phyloP scores from a whole-genome alignment of 2,113 vertebrate genomes.

The Thymallus thymallus region DNA sequence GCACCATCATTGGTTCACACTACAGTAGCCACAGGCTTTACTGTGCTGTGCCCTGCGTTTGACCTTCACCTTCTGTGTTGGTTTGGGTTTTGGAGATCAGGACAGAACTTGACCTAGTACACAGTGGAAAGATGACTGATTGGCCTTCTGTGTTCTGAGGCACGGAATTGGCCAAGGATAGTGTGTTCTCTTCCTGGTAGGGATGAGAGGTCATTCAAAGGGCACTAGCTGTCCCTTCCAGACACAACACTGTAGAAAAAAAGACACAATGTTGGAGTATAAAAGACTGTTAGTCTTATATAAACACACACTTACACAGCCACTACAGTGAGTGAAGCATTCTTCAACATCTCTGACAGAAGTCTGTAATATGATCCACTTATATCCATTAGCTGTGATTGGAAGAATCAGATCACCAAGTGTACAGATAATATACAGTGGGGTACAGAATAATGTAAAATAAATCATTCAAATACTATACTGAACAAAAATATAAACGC shows the following conservation, averaged over 20 bases:
- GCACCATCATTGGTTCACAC: constrained; percentile 56
- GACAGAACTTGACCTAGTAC: constrained; percentile 64
- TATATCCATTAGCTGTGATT: not conserved
- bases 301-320: not conserved
- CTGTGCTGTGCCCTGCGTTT: constrained; percentile 32
- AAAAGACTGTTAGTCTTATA: not conserved
- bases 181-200: constrained; percentile 31
- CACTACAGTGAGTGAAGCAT: not conserved
- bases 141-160: constrained; percentile 49
- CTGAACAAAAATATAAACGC: no score
- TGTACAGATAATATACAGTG: not conserved
- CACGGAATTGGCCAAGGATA: constrained; percentile 45
- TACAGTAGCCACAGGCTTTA: constrained; percentile 44
- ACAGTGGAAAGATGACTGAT: constrained; percentile 56
- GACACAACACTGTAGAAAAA: constrained; percentile 16
- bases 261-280: not conserved
- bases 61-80: constrained; percentile 63
- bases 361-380: no score
- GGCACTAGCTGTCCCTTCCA: constrained; percentile 11
- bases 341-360: not conserved
- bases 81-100: constrained; percentile 59
- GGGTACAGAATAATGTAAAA: no score
- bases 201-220: constrained; percentile 39
- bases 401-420: not conserved
- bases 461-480: no score